Conservation (phyloP, 2,888 invertebrate species). For the Slavum lentiscoides region DNA sequence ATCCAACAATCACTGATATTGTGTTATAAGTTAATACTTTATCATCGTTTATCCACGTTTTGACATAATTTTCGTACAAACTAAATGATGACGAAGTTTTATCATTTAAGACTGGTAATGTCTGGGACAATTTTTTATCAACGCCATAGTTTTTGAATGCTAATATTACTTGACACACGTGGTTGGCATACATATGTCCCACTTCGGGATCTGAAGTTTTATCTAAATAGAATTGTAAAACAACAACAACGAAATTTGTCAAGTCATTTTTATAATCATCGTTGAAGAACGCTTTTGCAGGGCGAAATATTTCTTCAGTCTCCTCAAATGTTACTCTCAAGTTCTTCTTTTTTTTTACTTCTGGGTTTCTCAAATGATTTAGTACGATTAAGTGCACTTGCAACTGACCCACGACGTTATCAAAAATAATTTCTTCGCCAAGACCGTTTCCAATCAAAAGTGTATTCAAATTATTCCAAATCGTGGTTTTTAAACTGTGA, state of each 20-base stretch:
- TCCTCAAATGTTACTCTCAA: slow-evolving; percentile 48
- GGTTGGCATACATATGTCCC: slow-evolving; percentile 33
- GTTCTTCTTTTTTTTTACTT: slow-evolving; percentile 32
- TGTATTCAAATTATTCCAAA: slow-evolving; percentile 36
- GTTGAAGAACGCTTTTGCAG: neutral
- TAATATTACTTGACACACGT: slow-evolving; percentile 42
- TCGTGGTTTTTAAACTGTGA: slow-evolving; percentile 1
- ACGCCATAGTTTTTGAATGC: slow-evolving; percentile 32
- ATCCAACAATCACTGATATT: slow-evolving; percentile 39
- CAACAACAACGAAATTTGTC: slow-evolving; percentile 22
- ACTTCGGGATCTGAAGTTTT: slow-evolving; percentile 29
- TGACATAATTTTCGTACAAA: slow-evolving; percentile 15
- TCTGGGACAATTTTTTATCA: slow-evolving; percentile 20
- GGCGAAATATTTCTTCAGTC: slow-evolving; percentile 6
- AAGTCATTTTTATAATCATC: slow-evolving; percentile 40
- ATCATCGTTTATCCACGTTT: slow-evolving; percentile 38
- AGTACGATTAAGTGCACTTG: slow-evolving; percentile 47
- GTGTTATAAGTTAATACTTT: slow-evolving; percentile 41
- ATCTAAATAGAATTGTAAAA: slow-evolving; percentile 43
- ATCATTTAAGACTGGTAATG: slow-evolving; percentile 15
- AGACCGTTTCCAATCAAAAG: slow-evolving; percentile 28
- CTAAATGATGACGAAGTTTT: slow-evolving; percentile 16
- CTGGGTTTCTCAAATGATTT: slow-evolving; percentile 42
- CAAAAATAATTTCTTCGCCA: slow-evolving; percentile 42
- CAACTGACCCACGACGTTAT: slow-evolving; percentile 7